Base-by-base conservation (phyloP, 2,888 invertebrate species). In the Shargacucullia verbasci region DNA sequence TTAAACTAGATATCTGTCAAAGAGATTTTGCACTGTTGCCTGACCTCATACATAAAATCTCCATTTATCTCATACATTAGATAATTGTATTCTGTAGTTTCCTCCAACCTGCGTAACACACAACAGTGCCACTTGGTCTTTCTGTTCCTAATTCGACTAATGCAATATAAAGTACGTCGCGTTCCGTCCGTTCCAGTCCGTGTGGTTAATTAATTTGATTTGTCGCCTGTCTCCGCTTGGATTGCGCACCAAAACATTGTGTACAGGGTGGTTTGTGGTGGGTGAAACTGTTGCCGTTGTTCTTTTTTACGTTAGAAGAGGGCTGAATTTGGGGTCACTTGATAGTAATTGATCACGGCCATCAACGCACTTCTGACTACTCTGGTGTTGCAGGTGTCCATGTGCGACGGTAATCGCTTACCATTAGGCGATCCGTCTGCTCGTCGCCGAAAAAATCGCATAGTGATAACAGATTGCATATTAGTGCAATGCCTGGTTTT, bases 191-290 rank as follows among this genome's bases (percentile, higher is more conserved):
- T 37, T 27, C 34, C 47, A 34, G 63, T 54, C 47, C 59, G 59
- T 69, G 57, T 70, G 53, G 57, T 83, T 83, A 84, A 89, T 90
- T 91, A 90, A 91, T 87, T 88, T 89, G 89, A 91, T 91, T 91
- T 91, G 88, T 89, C 83, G 85, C 84, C 81, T 80, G 84, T 83
- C 79, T 61, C 56, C 52, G 40, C 46, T 50, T 58, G 55, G 73
- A 79, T 79, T 83, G 81, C 53, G 59, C 56, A 46, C 62, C 70
- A 74, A 76, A 81, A 79, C 73, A 77, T 50, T 65, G 9, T 31
- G 37, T 75, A 76, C 59, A 70, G 70, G 14, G 0, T 56, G n/a
- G n/a, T n/a, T n/a, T n/a, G n/a, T n/a, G n/a, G n/a, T n/a, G 76
- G 58, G 43, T 48, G 3, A 20, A 53, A 44, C 11, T 29, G 12